Conservation (phyloP, 2,113 vertebrate genomes). For the Microtus ochrogaster region DNA sequence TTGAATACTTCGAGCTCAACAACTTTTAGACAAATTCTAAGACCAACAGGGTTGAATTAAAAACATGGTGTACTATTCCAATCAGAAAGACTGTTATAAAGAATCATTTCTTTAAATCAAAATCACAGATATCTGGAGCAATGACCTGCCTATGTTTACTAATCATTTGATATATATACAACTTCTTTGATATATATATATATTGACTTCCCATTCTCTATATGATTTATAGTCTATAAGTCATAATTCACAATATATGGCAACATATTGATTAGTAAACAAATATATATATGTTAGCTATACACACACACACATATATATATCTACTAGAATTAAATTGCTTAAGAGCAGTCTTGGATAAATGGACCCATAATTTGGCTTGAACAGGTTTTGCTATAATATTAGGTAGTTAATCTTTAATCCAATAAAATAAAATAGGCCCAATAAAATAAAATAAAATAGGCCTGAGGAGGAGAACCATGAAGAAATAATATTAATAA, state of each 20-base stretch:
- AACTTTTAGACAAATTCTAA: conserved; percentile 35
- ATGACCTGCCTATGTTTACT: not conserved
- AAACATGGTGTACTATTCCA: conserved; percentile 16
- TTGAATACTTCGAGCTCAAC: conserved; percentile 35
- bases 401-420: not conserved
- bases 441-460: not conserved
- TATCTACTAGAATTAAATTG: not conserved
- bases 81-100: conserved; percentile 26
- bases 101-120: not conserved
- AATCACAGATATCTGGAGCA: conserved; percentile 22
- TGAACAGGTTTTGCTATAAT: not conserved
- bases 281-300: no score
- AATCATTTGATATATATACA: no score
- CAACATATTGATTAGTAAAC: no score
- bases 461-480: not conserved
- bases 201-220: no score
- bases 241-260: no score
- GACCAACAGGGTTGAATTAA: conserved; percentile 37
- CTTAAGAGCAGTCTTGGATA: not conserved
- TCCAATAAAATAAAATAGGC: not conserved
- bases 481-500: not conserved
- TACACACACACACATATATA: not conserved
- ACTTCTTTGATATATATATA: no score
- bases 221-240: no score
- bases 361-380: not conserved